phyloP scores from a whole-genome alignment of 2,113 vertebrate species.

The Corythoichthys haematopterus region DNA sequence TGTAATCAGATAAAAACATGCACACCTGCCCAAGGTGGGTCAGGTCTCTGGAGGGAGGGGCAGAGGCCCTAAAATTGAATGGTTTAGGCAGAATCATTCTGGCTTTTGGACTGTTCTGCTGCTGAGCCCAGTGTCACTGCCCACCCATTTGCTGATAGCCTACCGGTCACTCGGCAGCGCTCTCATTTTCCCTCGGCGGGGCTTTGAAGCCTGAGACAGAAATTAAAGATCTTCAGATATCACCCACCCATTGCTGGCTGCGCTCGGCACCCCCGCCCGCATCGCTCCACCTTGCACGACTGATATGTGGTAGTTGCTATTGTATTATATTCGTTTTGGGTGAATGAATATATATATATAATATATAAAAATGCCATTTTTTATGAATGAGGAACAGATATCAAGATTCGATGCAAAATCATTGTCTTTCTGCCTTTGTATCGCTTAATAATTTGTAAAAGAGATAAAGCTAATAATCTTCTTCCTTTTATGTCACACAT shows the following conservation, averaged over 20 bases:
- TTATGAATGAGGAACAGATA: neutral
- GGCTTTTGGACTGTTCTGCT: neutral
- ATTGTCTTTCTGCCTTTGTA: no score
- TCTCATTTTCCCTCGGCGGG: constrained; percentile 4
- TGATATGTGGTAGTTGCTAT: neutral
- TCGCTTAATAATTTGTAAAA: no score
- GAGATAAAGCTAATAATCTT: no score
- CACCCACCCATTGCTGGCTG: neutral
- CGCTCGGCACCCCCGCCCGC: neutral
- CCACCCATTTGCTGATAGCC: constrained; percentile 5
- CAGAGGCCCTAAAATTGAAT: neutral
- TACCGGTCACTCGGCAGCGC: constrained; percentile 4
- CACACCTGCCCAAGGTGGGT: no score
- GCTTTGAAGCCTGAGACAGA: neutral
- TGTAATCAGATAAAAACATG: no score
- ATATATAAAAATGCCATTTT: neutral
- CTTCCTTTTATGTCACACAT: no score
- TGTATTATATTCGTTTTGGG: neutral
- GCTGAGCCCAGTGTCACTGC: constrained; percentile 6
- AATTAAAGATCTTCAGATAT: constrained; percentile 9
- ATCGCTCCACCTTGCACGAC: neutral
- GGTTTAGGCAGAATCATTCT: neutral
- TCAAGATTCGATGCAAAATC: neutral
- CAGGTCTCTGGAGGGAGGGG: no score
- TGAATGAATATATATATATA: neutral